Base-by-base conservation (phyloP, 2,888 invertebrate species). In the Cephus nigrinus region DNA sequence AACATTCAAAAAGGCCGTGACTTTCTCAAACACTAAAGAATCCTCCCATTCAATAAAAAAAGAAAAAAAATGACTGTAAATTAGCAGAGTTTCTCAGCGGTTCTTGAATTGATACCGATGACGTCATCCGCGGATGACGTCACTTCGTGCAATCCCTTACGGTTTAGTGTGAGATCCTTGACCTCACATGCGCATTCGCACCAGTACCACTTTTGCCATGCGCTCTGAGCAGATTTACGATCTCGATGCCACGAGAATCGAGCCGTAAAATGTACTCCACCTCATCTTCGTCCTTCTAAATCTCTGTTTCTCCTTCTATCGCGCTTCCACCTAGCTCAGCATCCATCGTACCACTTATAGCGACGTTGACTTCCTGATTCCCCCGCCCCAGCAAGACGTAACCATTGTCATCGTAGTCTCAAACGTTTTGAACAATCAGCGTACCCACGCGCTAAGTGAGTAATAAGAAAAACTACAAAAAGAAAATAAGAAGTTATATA, bases 81-180 rank as follows among this genome's bases (percentile, higher is more conserved):
- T 55, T 55, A 23, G 23, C 55, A 23, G 9, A 23, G 5, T 23
- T 3, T 55, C 55, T 55, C 9, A 2, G 9, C 9, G 55, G 23
- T 55, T 5, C 23, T 55, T 23, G 9, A 4, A 23, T 71, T 71
- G 31, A 3, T 31, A 71, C 9, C 31, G 12, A 71, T 31, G 71
- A 71, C 71, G 71, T 71, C 71, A 71, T 71, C 32, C 31, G 2
- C 32, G 3, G 32, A 71, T 71, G 71, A 31, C 71, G 31, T 71
- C 71, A 71, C 31, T 15, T 15, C 71, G 71, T 71, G 32, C 31
- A 71, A 71, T 71, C 71, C 71, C 71, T 71, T 71, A 69, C 69
- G 69, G 23, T 71, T 33, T 23, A 31, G 71, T 71, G 31, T 12
- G 71, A 33, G 71, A 71, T 71, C 71, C 31, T 71, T 71, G 71